These are phyloP conservation scores for Patagioenas fasciata DNA, from an alignment of 2,113 vertebrate genomes.

Conservation along the genomic window DNA sequence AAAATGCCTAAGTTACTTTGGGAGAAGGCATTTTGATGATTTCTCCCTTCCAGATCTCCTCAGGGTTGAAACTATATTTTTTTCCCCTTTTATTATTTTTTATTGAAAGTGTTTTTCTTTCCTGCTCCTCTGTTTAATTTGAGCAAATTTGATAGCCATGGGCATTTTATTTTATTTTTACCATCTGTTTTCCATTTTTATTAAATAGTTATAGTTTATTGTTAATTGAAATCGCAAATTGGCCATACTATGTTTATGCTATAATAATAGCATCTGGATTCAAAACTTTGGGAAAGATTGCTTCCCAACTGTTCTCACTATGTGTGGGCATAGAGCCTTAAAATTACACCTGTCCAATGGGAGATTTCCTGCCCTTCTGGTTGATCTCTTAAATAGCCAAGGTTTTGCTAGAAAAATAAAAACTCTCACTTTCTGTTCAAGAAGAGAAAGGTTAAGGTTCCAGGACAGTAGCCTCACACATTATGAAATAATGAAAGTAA, in stretches of 20 bases:
- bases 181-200: conserved; percentile 64
- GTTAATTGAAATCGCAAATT: conserved; percentile 65
- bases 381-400: background rate
- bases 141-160: conserved; percentile 27
- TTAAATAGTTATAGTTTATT: conserved; percentile 62
- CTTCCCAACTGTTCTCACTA: conserved; percentile 22
- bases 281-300: conserved; percentile 37
- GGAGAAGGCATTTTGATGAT: background rate
- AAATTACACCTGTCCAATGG: conserved; percentile 15
- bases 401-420: background rate
- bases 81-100: background rate
- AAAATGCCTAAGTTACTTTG: conserved; percentile 15
- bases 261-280: conserved; percentile 38
- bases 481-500: background rate
- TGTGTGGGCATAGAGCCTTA: background rate
- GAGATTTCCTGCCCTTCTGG: background rate
- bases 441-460: background rate
- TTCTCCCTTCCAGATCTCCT: background rate
- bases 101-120: conserved; percentile 1
- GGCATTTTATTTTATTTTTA: conserved; percentile 48
- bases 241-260: conserved; percentile 39
- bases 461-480: background rate
- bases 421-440: background rate
- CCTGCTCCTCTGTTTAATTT: background rate
- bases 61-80: background rate